Percentiles rank a stretch among this genome's conserved stretches.
Evolutionary conservation across 2,888 invertebrate genomes (phyloP).

Genomic region (Phanerotoma sp.): DNA sequence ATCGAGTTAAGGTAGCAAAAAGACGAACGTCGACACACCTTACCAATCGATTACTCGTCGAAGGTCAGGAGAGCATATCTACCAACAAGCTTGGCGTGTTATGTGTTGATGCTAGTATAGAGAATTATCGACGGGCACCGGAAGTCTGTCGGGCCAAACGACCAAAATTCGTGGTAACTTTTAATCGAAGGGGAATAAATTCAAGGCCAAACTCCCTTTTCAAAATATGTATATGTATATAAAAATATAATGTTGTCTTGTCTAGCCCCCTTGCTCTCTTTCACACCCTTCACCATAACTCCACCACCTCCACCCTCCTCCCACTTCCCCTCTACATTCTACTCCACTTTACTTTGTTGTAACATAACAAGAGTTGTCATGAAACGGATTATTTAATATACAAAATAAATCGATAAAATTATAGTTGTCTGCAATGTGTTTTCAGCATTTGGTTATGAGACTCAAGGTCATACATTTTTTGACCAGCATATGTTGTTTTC

Average conservation of each 20-base stretch:
- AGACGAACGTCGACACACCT: conserved; percentile 7
- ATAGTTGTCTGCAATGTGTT: background rate
- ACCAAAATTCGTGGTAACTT: conserved; percentile 15
- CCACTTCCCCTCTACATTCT: too few relatives aligned
- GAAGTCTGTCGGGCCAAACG: conserved; percentile 22
- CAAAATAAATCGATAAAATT: background rate
- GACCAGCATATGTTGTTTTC: conserved; percentile 8
- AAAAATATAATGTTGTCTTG: background rate
- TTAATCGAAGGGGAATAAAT: conserved; percentile 1
- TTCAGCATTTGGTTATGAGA: background rate
- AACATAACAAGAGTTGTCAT: background rate
- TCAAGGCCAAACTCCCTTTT: conserved; percentile 12
- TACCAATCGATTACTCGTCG: conserved; percentile 19
- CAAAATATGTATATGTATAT: conserved; percentile 9
- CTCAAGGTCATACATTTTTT: conserved; percentile 11
- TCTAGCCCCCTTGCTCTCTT: too few relatives aligned
- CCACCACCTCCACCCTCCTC: too few relatives aligned
- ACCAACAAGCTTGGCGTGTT: background rate
- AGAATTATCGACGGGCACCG: conserved; percentile 16
- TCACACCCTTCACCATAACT: too few relatives aligned
- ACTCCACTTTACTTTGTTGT: background rate
- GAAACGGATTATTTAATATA: background rate
- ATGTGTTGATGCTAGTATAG: conserved; percentile 19
- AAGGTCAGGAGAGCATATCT: conserved; percentile 22
- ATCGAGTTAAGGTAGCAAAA: background rate